Conservation (phyloP, 1,140 invertebrate genomes). For the Choristoneura fumiferana region DNA sequence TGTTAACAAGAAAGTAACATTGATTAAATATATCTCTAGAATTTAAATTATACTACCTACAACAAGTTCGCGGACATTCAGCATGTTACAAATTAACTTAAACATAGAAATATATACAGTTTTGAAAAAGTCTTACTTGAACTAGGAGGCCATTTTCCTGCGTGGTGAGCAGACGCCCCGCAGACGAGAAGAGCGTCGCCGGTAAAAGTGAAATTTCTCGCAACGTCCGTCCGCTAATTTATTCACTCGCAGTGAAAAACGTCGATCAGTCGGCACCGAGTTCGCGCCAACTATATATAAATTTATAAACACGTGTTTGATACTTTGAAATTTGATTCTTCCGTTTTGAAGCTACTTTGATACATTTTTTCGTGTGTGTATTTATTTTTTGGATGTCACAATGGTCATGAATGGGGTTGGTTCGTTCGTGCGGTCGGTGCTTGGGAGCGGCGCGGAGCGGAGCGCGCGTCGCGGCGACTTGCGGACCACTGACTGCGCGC, state of each 20-base stretch:
- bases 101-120: not conserved
- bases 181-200: constrained; percentile 51
- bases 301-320: constrained; percentile 69
- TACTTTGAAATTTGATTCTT: constrained; percentile 50
- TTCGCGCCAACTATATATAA: constrained; percentile 65
- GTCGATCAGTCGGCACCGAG: constrained; percentile 57
- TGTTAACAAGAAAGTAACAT: too few relatives aligned
- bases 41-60: too few relatives aligned
- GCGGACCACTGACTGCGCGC: constrained; percentile 60
- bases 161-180: constrained; percentile 35
- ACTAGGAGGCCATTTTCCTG: constrained; percentile 48
- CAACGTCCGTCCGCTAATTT: constrained; percentile 50
- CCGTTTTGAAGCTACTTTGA: constrained; percentile 34
- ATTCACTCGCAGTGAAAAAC: constrained; percentile 70
- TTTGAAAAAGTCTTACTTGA: constrained; percentile 47
- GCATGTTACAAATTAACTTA: not conserved
- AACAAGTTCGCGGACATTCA: too few relatives aligned
- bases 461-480: constrained; percentile 63
- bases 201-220: constrained; percentile 74
- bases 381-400: not conserved
- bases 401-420: constrained; percentile 2
- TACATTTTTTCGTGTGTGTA: constrained; percentile 11
- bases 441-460: constrained; percentile 46
- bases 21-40: too few relatives aligned
- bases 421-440: constrained; percentile 31